Evolutionary conservation across 2,888 invertebrate genomes (phyloP), one percentile per base, ranked within the genome.

Genomic region (Micropterix aruncella): DNA sequence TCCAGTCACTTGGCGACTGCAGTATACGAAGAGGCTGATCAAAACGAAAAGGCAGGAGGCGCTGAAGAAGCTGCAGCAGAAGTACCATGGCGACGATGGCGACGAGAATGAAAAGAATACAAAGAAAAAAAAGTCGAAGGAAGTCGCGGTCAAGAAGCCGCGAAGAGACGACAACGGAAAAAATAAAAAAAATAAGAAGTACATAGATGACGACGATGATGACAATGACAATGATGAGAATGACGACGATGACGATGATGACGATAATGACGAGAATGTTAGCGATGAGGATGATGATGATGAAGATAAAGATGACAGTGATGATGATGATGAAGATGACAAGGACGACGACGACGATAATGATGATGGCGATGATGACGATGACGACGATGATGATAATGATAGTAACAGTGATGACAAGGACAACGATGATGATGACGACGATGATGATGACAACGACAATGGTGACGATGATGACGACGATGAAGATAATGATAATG

Each of bases 241-340:
- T 42, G 60, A 66, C 40, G 60, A 63, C 38, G 63, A 65, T 38
- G 60, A 66, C 36, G 59, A 65, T 27, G 60, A 67, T 44, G 62
- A 65, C 44, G 63, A 66, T 42, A 60, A 68, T 37, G 62, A 67
- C 16, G 62, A 69, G 42, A 56, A 57, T 48, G 55, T 62, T 12
- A 60, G 65, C 15, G 56, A 59, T 16, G 57, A 60, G n/a, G 56
- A 59, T 1, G 53, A 59, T 3, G 58, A 61, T 7, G 58, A 64
- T 2, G 57, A 62, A 12, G 57, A 63, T 47, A 60, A 70, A 7
- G 65, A 72, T 5, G 65, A 73, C 1, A 63, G 71, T 1, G 63
- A 73, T 44, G 65, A 71, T 15, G 66, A 72, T 45, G 67, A 74
- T 40, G 69, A 74, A 36, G 67, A 75, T 27, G 66, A 74, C 15